Evolutionary conservation across 2,888 invertebrate species (phyloP).

Genomic region (Yponomeuta cagnagella): DNA sequence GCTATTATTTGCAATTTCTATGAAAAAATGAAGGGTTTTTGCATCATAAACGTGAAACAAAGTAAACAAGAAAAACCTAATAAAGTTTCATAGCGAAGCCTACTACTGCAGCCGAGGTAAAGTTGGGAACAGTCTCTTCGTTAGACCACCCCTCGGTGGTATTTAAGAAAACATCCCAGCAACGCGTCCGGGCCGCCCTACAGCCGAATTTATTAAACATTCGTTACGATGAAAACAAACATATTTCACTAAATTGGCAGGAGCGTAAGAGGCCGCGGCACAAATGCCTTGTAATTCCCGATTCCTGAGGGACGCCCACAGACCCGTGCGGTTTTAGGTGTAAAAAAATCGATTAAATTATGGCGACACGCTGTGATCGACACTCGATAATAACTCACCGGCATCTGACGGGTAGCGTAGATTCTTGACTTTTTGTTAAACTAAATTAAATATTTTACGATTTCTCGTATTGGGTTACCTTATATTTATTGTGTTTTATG

Average conservation of each 20-base stretch:
- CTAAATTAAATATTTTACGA: conserved; percentile 68
- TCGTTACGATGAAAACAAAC: conserved; percentile 66
- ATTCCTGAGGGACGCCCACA: conserved; percentile 50
- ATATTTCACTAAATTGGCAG: conserved; percentile 64
- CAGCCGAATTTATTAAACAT: conserved; percentile 46
- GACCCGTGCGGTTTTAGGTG: conserved; percentile 70
- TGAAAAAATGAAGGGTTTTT: conserved; percentile 16
- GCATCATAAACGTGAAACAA: conserved; percentile 12
- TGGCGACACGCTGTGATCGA: conserved; percentile 73
- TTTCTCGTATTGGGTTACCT: conserved; percentile 57
- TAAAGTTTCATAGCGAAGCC: not conserved
- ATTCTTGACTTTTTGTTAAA: conserved; percentile 63
- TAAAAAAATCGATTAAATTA: conserved; percentile 73
- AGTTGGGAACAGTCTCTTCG: conserved; percentile 33
- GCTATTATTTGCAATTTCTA: conserved; percentile 2
- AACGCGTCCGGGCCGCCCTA: conserved; percentile 35
- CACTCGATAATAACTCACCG: conserved; percentile 71
- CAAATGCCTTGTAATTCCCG: conserved; percentile 64
- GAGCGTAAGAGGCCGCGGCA: conserved; percentile 52
- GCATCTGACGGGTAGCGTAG: conserved; percentile 54
- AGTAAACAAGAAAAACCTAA: conserved; percentile 4
- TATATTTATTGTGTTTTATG: conserved; percentile 25
- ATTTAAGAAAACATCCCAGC: conserved; percentile 57
- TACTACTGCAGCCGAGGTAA: not conserved
- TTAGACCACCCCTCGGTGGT: conserved; percentile 60